Evolutionary conservation across 2,797 vertebrate genomes (phyloP), one percentile per base, ranked within the genome.

Genomic region (Lacerta viridis): DNA sequence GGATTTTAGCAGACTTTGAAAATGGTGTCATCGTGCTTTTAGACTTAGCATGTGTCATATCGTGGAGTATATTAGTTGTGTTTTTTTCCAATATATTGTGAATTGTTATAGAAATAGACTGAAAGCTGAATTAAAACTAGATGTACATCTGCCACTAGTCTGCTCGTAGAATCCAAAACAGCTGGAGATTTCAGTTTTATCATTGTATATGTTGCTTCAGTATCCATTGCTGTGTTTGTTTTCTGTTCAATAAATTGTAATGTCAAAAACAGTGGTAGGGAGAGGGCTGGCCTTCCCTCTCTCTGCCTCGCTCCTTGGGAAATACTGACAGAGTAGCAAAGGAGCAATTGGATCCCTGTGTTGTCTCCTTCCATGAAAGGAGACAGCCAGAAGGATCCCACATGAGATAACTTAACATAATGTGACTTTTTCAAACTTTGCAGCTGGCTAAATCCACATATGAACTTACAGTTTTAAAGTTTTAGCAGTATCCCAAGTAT

Each of bases 1-100:
- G 59, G 84, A 78, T 61, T 87, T 93, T 75, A 75, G 0, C 87
- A 79, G 71, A 91, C 89, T 94, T 93, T 9, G n/a, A 90, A 95
- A 93, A 1, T 86, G 33, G 83, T 90, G 3, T 79, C 91, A 77
- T 76, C 80, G 23, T 6, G 71, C 1, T 88, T 75, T 88, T 84
- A 76, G 46, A 81, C 9, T 71, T 90, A 20, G 36, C 2, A 25
- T 4, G 5, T 80, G n/a, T 43, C 27, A 46, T 68, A 87, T 61
- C 17, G 50, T 78, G 29, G 80, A 68, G 88, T 39, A 82, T 78
- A 83, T 85, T 79, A 68, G 1, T 59, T 29, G 66, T 5, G 1
- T 39, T 10, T 89, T 77, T 89, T n/a, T 83, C 6, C 5, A n/a
- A 29, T 86, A 15, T 50, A 83, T 80, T 3, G 74, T 87, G 75